Percentiles rank a stretch among this genome's conserved stretches.
phyloP scores from a whole-genome alignment of 2,888 invertebrate species.

The Onchidella celtica region DNA sequence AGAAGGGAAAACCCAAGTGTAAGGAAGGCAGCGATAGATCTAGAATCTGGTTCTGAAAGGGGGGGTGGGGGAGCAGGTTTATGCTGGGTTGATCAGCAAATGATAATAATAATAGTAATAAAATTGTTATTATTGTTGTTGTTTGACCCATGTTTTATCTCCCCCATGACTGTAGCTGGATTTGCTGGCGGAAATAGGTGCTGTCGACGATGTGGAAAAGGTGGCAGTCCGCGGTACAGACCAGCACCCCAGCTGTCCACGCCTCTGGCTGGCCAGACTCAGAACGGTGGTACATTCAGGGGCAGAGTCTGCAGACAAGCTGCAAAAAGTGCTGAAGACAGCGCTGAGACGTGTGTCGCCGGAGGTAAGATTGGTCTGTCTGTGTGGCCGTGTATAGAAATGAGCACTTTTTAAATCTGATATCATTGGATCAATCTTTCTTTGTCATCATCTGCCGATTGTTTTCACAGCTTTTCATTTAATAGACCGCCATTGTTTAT shows the following conservation, averaged over 20 bases:
- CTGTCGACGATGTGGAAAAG: background rate
- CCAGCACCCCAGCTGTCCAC: background rate
- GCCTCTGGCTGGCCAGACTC: slow-evolving; percentile 36
- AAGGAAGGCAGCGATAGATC: too few species aligned
- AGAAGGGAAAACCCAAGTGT: too few species aligned
- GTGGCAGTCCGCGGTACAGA: background rate
- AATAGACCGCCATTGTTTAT: too few species aligned
- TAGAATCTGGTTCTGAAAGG: too few species aligned
- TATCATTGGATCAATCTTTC: too few species aligned
- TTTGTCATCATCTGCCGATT: too few species aligned
- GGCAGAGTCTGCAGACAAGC: background rate
- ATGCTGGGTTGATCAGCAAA: too few species aligned
- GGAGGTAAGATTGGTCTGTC: background rate
- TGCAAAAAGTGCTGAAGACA: background rate
- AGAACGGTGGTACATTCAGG: background rate
- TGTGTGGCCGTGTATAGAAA: background rate
- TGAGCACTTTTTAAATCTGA: too few species aligned
- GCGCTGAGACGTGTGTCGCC: background rate
- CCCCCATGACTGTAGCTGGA: background rate
- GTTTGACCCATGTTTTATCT: background rate
- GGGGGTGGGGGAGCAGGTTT: too few species aligned
- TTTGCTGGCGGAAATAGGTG: background rate
- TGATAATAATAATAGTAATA: too few species aligned
- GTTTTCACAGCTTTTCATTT: too few species aligned
- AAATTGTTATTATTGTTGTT: too few species aligned